Evolutionary conservation across 2,113 vertebrate genomes (phyloP).

Genomic region (Albula goreensis): DNA sequence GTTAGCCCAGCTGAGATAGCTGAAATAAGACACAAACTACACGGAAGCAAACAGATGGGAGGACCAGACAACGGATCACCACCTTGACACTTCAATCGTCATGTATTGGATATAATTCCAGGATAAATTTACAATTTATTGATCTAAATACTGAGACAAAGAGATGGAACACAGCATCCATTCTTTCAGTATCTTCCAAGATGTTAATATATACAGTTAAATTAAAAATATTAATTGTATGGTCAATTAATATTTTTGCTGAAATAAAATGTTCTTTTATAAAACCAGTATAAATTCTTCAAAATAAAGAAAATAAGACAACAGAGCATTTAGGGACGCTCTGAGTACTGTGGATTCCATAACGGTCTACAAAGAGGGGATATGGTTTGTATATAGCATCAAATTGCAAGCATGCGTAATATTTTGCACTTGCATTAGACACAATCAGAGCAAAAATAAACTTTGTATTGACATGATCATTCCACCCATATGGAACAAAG

Average conservation of each 20-base stretch:
- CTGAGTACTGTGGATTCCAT: neutral
- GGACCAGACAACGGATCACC: neutral
- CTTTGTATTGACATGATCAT: neutral
- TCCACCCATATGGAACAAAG: neutral
- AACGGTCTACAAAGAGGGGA: too few species aligned
- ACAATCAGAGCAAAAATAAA: neutral
- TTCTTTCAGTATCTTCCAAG: neutral
- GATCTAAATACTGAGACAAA: neutral
- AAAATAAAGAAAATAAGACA: neutral
- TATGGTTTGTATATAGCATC: neutral
- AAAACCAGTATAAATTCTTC: neutral
- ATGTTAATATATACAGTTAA: neutral
- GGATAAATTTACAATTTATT: neutral
- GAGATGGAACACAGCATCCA: neutral
- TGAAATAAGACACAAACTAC: slow-evolving; percentile 52
- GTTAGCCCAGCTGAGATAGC: slow-evolving; percentile 62
- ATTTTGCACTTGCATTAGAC: neutral
- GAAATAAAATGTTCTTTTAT: neutral
- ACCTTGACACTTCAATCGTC: neutral
- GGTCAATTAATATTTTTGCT: neutral
- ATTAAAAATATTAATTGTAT: neutral
- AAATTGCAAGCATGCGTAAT: neutral
- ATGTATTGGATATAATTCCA: neutral
- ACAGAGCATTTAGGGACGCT: neutral
- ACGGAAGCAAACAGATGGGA: slow-evolving; percentile 5